phyloP scores from a whole-genome alignment of 2,888 invertebrate species.

The Drosophila macrothrix region DNA sequence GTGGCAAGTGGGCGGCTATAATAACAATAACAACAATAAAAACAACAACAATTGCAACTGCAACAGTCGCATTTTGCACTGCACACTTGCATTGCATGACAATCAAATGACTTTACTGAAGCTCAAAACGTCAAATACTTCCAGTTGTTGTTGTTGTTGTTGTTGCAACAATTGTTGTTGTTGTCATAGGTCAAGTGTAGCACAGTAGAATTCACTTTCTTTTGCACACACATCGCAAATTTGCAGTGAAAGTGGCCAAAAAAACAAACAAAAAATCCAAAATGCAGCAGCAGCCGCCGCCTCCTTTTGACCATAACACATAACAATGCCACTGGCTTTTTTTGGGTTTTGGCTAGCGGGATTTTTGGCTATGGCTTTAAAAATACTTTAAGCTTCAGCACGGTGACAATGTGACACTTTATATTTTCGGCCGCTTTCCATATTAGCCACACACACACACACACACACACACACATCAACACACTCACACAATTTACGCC shows the following conservation, averaged over 20 bases:
- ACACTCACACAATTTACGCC: conserved; percentile 25
- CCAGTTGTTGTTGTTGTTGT: conserved; percentile 26
- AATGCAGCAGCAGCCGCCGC: conserved; percentile 36
- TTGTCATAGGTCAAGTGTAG: conserved; percentile 81
- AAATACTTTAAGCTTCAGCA: conserved; percentile 56
- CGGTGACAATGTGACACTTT: conserved; percentile 65
- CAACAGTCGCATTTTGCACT: conserved; percentile 34
- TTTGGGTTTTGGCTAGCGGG: conserved; percentile 8
- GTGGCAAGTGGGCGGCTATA: conserved; percentile 22
- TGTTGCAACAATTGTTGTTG: conserved; percentile 38
- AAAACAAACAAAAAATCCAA: conserved; percentile 1
- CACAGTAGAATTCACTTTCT: conserved; percentile 79
- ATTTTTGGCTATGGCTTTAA: conserved; percentile 4
- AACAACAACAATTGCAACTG: conserved; percentile 8
- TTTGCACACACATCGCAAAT: conserved; percentile 62
- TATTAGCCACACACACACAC: conserved; percentile 33
- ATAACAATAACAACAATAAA: background rate
- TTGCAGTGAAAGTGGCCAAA: conserved; percentile 67
- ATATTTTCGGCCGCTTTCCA: conserved; percentile 38
- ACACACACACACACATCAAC: conserved; percentile 14
- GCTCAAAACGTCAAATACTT: conserved; percentile 68
- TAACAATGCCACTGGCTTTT: conserved; percentile 58
- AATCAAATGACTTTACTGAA: conserved; percentile 64
- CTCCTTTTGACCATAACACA: conserved; percentile 69
- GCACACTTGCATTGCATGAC: conserved; percentile 65